Evolutionary conservation across 2,888 invertebrate genomes (phyloP), one percentile per base, ranked within the genome.

Genomic region (Therioaphis trifolii): DNA sequence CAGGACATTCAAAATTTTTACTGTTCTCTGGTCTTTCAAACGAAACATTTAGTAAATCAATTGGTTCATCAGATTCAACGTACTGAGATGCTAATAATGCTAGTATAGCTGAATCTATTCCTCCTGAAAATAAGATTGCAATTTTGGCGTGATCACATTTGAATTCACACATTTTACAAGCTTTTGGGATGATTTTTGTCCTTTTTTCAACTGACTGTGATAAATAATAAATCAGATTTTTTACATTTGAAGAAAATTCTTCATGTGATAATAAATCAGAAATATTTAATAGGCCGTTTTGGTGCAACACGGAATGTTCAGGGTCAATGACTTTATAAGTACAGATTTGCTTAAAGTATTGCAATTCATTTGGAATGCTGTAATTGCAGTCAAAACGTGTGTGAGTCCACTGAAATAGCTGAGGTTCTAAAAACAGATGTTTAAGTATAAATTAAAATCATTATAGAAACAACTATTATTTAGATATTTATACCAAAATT

Each of bases 11-110:
- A 85, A 86, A 88, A 58, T 85, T 85, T 12, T 69, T 35, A 43
- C 24, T 77, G 35, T 63, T 86, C n/a, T 84, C 72, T n/a, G 84
- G 84, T 87, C 90, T 92, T 87, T 92, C 93, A 90, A 98, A 98
- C 24, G 98, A 95, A n/a, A 98, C 96, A 91, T 98, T 99, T 49
- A 98, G 91, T 27, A 99, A 91, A 88, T 98, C 98, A 87, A 99
- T 96, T 29, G 93, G 91, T 87, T 94, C 93, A 76, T 90, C 87
- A 84, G 87, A 87, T 0, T 92, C 89, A 24, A 94, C 89, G 89
- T 91, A 93, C 89, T 92, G 92, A 88, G 96, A 91, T 11, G 94
- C 93, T 71, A 98, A 88, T 71, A 93, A 90, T 43, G 98, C 95
- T 86, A 99, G 89, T 86, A 98, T 92, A n/a, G 97, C 93, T 85